Conservation (phyloP, 2,888 invertebrate species). For the Acanthococcus lagerstroemiae region DNA sequence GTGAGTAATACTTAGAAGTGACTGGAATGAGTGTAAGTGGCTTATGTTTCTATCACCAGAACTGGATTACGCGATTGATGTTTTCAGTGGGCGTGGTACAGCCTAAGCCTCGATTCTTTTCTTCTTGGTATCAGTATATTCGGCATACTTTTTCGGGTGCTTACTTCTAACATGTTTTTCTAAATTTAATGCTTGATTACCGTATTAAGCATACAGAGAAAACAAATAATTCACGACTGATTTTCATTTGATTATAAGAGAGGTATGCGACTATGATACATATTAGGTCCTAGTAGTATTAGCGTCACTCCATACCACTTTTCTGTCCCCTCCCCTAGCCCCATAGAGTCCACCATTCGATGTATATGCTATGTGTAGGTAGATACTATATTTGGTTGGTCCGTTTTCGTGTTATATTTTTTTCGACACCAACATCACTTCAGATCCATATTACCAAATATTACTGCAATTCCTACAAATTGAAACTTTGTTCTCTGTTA, state of each 20-base stretch:
- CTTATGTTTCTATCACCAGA: no score
- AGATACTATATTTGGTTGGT: no score
- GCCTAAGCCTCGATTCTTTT: neutral
- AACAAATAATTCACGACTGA: neutral
- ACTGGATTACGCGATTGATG: neutral
- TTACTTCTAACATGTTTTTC: neutral
- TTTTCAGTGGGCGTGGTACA: neutral
- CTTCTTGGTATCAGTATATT: neutral
- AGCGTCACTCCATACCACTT: no score
- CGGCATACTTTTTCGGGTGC: neutral
- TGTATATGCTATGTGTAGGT: no score
- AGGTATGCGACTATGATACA: neutral
- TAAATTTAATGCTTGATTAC: neutral
- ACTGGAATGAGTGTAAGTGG: neutral
- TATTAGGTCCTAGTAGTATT: neutral
- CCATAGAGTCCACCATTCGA: no score
- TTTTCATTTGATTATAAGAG: neutral
- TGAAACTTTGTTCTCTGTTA: no score
- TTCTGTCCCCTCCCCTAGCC: no score
- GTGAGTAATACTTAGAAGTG: neutral
- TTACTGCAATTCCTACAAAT: no score
- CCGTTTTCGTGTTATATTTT: no score
- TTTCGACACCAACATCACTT: no score
- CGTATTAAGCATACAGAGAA: neutral
- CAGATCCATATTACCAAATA: no score